Evolutionary conservation across 2,797 vertebrate species (phyloP).

Genomic region (Petrocephalus schoutedeni): DNA sequence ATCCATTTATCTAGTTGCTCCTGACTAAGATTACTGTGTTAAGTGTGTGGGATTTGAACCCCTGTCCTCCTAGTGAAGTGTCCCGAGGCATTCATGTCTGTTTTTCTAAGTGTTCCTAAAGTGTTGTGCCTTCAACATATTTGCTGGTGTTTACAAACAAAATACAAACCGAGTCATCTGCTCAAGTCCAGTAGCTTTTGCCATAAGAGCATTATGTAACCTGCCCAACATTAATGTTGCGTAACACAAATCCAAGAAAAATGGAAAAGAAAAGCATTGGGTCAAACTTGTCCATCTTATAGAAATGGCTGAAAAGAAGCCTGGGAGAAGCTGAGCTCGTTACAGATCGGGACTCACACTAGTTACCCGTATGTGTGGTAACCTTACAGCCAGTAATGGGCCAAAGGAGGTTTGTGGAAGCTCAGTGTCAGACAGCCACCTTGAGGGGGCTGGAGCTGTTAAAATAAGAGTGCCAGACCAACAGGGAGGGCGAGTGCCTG

Average conservation of each 20-base stretch:
- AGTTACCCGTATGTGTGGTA: neutral
- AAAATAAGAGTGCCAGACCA: neutral
- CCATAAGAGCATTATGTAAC: conserved; percentile 47
- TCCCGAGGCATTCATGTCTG: neutral
- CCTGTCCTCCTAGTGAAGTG: neutral
- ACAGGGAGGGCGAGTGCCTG: neutral
- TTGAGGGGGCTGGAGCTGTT: neutral
- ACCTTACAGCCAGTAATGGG: conserved; percentile 1
- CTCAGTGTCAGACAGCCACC: neutral
- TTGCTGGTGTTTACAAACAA: neutral
- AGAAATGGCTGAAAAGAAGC: neutral
- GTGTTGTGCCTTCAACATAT: neutral
- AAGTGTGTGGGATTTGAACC: neutral
- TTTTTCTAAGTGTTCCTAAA: neutral
- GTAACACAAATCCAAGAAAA: conserved; percentile 44
- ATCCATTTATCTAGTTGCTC: neutral
- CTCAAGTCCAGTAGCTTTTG: conserved; percentile 37
- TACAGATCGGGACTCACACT: neutral
- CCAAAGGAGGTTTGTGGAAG: neutral
- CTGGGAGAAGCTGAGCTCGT: neutral
- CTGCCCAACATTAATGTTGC: conserved; percentile 38
- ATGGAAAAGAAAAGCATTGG: conserved; percentile 21
- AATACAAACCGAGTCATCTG: neutral
- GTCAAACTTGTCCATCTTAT: conserved; percentile 16
- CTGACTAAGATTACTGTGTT: neutral